Percentiles rank a stretch among this genome's conserved stretches.
Conservation (phyloP, 2,113 vertebrate genomes). For the Spilogale gracilis region DNA sequence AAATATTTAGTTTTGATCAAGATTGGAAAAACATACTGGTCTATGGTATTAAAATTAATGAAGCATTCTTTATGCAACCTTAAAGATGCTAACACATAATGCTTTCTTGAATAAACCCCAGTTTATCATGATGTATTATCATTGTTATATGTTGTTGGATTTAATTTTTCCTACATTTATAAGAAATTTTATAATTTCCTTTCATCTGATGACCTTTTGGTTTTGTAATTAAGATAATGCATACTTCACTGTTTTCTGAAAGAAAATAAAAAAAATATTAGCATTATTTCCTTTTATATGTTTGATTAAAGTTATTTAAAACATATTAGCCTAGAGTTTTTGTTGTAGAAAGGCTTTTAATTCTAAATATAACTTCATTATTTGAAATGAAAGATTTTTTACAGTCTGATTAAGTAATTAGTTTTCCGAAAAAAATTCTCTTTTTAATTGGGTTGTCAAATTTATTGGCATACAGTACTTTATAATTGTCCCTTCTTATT, state of each 20-base stretch:
- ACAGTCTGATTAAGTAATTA: not conserved
- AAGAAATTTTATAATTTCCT: not conserved
- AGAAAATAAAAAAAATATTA: not conserved
- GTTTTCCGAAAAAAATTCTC: not conserved
- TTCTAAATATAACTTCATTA: not conserved
- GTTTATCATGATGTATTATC: not conserved
- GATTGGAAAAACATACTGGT: not conserved
- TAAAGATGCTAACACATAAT: not conserved
- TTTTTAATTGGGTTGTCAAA: not conserved
- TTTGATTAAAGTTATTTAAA: not conserved
- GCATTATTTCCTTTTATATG: not conserved
- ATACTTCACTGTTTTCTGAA: not conserved
- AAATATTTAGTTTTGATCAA: not conserved
- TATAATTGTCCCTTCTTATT: not conserved
- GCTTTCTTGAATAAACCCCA: not conserved
- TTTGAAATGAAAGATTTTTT: not conserved
- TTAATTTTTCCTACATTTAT: not conserved
- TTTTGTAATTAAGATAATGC: not conserved
- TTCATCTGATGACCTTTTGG: not conserved
- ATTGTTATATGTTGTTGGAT: not conserved
- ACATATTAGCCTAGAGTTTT: not conserved
- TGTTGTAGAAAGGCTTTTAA: not conserved
- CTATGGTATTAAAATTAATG: constrained; percentile 30
- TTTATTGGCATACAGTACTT: not conserved
- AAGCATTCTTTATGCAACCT: not conserved